These are phyloP conservation scores for silkworm (Bombyx mori) DNA, from an alignment of 1,140 invertebrate genomes.

Conservation along the genomic window DNA sequence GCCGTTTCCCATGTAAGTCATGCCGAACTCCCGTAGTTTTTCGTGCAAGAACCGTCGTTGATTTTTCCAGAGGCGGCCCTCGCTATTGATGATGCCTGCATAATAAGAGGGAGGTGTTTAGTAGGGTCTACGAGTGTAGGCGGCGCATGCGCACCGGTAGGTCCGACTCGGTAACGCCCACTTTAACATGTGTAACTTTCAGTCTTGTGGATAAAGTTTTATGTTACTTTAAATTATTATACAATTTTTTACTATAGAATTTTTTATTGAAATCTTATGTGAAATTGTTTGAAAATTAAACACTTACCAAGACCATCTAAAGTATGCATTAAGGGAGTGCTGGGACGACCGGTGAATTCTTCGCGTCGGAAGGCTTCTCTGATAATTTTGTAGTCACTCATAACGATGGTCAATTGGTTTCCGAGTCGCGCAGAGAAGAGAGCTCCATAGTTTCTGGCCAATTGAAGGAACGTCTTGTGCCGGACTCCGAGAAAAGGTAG, in stretches of 20 bases:
- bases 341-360: conserved; percentile 88
- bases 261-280: background rate
- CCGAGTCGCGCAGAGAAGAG: conserved; percentile 88
- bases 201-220: too few species aligned
- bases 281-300: background rate
- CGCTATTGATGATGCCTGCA: conserved; percentile 91
- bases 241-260: too few species aligned
- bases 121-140: conserved; percentile 30
- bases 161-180: conserved; percentile 29
- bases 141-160: conserved; percentile 31
- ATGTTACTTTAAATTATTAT: too few species aligned
- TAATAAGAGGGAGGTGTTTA: conserved; percentile 44
- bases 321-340: conserved; percentile 87
- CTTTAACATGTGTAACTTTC: conserved; percentile 22
- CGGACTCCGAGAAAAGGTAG: conserved; percentile 84
- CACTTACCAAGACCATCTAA: conserved; percentile 90
- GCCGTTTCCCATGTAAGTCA: conserved; percentile 85
- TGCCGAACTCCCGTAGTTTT: conserved; percentile 90
- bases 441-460: conserved; percentile 83
- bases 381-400: conserved; percentile 88
- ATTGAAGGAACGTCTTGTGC: conserved; percentile 82
- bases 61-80: conserved; percentile 92
- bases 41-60: conserved; percentile 92
- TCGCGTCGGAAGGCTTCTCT: conserved; percentile 86
- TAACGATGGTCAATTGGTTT: conserved; percentile 84